Conservation (phyloP, 2,113 vertebrate genomes). For the Recurvirostra avosetta region DNA sequence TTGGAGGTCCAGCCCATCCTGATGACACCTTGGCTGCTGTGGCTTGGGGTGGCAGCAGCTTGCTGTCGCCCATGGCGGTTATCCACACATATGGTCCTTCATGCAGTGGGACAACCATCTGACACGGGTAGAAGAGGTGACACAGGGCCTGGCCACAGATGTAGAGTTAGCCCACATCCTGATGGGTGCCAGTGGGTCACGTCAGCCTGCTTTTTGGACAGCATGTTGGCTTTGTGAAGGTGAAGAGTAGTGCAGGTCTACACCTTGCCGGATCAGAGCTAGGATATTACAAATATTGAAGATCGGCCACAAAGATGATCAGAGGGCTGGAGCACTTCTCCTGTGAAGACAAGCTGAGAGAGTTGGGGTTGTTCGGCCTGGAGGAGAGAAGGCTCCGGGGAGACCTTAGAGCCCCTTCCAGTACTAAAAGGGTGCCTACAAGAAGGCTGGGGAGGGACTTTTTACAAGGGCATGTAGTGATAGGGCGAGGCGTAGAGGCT, state of each 20-base stretch:
- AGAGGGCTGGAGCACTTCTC: too few species aligned
- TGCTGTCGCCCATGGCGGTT: neutral
- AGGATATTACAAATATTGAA: neutral
- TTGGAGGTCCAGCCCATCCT: neutral
- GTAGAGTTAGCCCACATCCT: neutral
- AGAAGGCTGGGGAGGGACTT: too few species aligned
- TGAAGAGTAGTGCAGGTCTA: neutral
- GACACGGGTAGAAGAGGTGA: neutral
- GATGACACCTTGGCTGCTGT: neutral
- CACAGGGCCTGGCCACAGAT: neutral
- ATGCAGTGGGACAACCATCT: neutral
- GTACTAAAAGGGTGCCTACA: too few species aligned
- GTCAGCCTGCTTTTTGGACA: fast-evolving
- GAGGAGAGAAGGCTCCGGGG: too few species aligned
- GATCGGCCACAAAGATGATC: too few species aligned
- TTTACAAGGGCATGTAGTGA: too few species aligned
- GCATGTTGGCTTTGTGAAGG: fast-evolving
- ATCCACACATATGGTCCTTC: neutral
- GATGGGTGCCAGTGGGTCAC: fast-evolving
- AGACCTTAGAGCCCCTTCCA: too few species aligned
- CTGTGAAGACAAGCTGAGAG: too few species aligned
- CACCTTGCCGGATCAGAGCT: neutral
- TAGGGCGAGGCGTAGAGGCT: too few species aligned
- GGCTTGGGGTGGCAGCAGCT: neutral
- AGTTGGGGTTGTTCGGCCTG: too few species aligned